Conservation (phyloP, 2,113 vertebrate species). For the Heterocephalus glaber region DNA sequence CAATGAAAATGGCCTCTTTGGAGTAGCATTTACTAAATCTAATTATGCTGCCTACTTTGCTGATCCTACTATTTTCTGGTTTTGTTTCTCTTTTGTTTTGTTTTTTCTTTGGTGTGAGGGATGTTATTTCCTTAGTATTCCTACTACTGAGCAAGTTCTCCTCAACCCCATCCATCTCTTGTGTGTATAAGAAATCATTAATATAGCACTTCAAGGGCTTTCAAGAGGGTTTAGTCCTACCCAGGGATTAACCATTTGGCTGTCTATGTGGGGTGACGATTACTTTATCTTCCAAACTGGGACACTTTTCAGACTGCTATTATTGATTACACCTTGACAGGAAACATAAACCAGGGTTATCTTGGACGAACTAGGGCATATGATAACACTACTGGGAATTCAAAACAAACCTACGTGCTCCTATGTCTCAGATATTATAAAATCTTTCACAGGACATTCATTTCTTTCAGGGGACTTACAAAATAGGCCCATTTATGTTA, state of each 20-base stretch:
- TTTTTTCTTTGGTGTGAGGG: neutral
- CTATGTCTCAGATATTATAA: conserved; percentile 24
- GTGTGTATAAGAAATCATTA: conserved; percentile 50
- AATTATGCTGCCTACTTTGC: conserved; percentile 34
- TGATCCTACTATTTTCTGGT: neutral
- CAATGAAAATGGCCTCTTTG: conserved; percentile 32
- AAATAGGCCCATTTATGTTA: neutral
- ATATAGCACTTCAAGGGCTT: neutral
- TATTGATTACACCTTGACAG: conserved; percentile 71
- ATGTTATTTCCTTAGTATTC: conserved; percentile 34
- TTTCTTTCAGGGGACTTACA: conserved; percentile 37
- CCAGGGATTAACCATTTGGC: conserved; percentile 57
- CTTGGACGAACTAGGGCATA: conserved; percentile 32
- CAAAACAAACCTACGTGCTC: neutral
- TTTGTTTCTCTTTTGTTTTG: conserved; percentile 6
- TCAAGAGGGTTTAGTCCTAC: conserved; percentile 33
- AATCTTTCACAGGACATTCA: neutral
- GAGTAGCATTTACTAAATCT: conserved; percentile 44
- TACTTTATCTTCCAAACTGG: conserved; percentile 69
- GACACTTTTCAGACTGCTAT: conserved; percentile 55
- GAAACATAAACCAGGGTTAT: conserved; percentile 61
- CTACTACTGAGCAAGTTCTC: neutral
- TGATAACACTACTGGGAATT: conserved; percentile 56
- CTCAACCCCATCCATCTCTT: neutral
- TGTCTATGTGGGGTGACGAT: neutral